These are phyloP conservation scores for Aleadryas rufinucha DNA, from an alignment of 2,113 vertebrate species.

Conservation along the genomic window DNA sequence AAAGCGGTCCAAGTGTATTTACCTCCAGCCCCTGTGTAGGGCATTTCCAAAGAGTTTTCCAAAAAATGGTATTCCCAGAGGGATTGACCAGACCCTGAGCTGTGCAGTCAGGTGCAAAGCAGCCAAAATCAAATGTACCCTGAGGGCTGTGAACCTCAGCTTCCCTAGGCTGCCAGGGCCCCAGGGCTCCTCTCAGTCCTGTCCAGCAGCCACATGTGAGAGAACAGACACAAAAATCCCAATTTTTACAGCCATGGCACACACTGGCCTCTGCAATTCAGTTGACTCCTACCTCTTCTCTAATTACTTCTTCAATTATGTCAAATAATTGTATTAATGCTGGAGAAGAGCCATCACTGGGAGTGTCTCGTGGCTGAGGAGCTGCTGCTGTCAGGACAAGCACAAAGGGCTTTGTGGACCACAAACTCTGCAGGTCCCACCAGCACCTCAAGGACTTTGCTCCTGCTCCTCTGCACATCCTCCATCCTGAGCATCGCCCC, in stretches of 20 bases:
- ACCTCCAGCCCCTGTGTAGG: not conserved
- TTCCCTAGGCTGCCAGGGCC: not conserved
- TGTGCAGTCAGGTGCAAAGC: not conserved
- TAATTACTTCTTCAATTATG: not conserved
- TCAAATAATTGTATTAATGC: not conserved
- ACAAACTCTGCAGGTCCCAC: not conserved
- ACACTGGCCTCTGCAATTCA: not conserved
- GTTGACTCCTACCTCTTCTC: not conserved
- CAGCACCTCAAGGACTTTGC: not conserved
- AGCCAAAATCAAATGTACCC: not conserved
- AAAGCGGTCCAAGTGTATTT: not conserved
- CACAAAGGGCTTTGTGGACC: not conserved
- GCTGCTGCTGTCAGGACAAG: not conserved
- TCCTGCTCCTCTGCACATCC: not conserved
- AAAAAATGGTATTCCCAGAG: rapidly evolving
- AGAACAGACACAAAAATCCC: not conserved
- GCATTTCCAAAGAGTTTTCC: not conserved
- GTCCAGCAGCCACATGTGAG: rapidly evolving
- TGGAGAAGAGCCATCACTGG: not conserved
- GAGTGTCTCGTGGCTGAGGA: rapidly evolving
- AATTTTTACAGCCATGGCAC: not conserved
- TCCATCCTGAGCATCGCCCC: not conserved
- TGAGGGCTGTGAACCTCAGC: not conserved
- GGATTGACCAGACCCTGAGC: not conserved
- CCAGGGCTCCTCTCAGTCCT: not conserved